Evolutionary conservation across 2,888 invertebrate genomes (phyloP).

Genomic region (Cheiracanthium punctorium): DNA sequence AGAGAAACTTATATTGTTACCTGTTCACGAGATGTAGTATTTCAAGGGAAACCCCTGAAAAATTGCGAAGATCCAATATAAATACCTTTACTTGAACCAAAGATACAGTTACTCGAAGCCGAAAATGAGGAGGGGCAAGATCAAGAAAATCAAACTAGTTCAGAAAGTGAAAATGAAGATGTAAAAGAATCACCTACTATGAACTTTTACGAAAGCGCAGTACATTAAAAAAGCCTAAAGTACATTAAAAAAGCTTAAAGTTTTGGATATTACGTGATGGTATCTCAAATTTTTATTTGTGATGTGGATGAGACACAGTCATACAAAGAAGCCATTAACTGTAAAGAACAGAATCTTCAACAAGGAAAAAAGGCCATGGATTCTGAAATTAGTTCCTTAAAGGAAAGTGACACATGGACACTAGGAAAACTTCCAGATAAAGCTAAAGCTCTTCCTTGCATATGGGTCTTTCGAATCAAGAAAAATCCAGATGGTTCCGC

Average conservation of each 20-base stretch:
- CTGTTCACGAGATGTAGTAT: slow-evolving; percentile 27
- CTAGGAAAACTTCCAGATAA: too few species aligned
- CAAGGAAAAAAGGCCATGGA: slow-evolving; percentile 44
- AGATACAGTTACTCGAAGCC: background rate
- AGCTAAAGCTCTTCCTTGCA: too few species aligned
- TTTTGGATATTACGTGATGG: slow-evolving; percentile 29
- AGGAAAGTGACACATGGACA: too few species aligned
- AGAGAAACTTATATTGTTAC: background rate
- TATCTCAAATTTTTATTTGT: slow-evolving; percentile 16
- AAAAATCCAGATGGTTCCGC: too few species aligned
- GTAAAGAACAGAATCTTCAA: slow-evolving; percentile 21
- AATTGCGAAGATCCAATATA: slow-evolving; percentile 5
- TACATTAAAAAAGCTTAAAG: too few species aligned
- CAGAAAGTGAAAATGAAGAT: background rate
- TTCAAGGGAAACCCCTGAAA: slow-evolving; percentile 10
- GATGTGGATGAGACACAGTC: slow-evolving; percentile 19
- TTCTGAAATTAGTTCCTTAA: slow-evolving; percentile 57
- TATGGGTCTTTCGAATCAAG: too few species aligned
- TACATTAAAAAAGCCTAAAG: slow-evolving; percentile 6
- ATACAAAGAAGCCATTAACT: slow-evolving; percentile 42
- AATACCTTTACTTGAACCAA: slow-evolving; percentile 1
- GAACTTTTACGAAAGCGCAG: slow-evolving; percentile 18
- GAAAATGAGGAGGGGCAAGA: background rate
- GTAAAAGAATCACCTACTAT: background rate
- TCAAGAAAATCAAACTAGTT: too few species aligned